phyloP scores from a whole-genome alignment of 2,888 invertebrate species.

The Zygothrica quintamaculata region DNA sequence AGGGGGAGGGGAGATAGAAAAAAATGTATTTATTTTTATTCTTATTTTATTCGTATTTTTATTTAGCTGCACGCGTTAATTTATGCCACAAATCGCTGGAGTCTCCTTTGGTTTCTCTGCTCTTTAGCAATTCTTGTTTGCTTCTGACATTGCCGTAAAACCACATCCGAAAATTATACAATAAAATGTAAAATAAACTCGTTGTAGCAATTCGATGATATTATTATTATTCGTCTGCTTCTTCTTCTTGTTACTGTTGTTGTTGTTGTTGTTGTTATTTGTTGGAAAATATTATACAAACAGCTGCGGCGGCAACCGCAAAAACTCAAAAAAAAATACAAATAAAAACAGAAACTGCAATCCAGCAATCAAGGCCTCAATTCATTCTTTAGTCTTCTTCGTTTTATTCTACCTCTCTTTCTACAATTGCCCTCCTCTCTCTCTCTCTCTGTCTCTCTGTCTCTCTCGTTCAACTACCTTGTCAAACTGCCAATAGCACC shows the following conservation, averaged over 20 bases:
- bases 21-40: conserved; percentile 73
- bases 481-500: conserved; percentile 41
- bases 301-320: conserved; percentile 73
- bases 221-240: too few relatives aligned
- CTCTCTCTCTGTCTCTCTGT: conserved; percentile 1
- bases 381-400: conserved; percentile 16
- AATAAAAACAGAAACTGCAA: too few relatives aligned
- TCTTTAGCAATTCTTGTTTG: conserved; percentile 3
- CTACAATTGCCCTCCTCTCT: background rate
- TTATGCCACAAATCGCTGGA: conserved; percentile 56
- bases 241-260: too few relatives aligned
- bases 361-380: conserved; percentile 47
- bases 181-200: conserved; percentile 77
- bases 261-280: too few relatives aligned
- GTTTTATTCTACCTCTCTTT: conserved; percentile 10
- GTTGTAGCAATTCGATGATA: conserved; percentile 34
- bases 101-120: conserved; percentile 18
- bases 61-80: conserved; percentile 79
- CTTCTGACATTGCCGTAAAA: conserved; percentile 42
- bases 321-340: too few relatives aligned
- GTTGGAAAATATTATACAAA: conserved; percentile 70
- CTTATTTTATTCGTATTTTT: conserved; percentile 67
- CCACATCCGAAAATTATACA: conserved; percentile 78
- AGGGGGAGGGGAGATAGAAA: too few relatives aligned
- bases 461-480: conserved; percentile 31